phyloP scores from a whole-genome alignment of 2,888 invertebrate species.

The Cephus nigrinus region DNA sequence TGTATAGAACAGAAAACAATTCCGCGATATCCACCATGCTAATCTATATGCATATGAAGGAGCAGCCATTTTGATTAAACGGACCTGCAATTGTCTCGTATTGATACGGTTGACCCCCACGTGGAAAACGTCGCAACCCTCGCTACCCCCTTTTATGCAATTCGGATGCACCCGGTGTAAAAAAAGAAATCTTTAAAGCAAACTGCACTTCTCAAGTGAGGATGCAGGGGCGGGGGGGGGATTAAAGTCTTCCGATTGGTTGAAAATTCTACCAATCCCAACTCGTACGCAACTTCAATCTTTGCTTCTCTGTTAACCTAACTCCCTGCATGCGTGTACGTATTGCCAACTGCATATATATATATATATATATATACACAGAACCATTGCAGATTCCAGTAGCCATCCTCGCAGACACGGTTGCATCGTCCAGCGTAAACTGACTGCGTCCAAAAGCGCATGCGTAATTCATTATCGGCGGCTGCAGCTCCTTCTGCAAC shows the following conservation, averaged over 20 bases:
- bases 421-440: too few relatives aligned
- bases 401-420: too few relatives aligned
- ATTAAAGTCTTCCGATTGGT: conserved; percentile 56
- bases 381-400: too few relatives aligned
- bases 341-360: conserved; percentile 12
- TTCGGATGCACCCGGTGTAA: background rate
- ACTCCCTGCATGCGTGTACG: conserved; percentile 23
- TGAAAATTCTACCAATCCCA: conserved; percentile 13
- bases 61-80: too few relatives aligned
- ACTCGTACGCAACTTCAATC: background rate
- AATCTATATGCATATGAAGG: too few relatives aligned
- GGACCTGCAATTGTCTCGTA: too few relatives aligned
- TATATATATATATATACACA: too few relatives aligned
- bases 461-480: conserved; percentile 11
- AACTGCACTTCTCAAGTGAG: background rate
- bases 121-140: too few relatives aligned
- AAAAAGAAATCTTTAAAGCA: conserved; percentile 4
- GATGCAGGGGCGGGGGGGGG: conserved; percentile 22
- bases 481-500: background rate
- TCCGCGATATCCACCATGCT: too few relatives aligned
- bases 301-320: background rate
- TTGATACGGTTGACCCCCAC: too few relatives aligned
- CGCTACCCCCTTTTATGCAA: background rate
- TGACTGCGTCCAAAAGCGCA: conserved; percentile 4
- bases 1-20: too few relatives aligned